Evolutionary conservation across 2,888 invertebrate genomes (phyloP), one percentile per base, ranked within the genome.

Genomic region (Tachystola acroxantha): DNA sequence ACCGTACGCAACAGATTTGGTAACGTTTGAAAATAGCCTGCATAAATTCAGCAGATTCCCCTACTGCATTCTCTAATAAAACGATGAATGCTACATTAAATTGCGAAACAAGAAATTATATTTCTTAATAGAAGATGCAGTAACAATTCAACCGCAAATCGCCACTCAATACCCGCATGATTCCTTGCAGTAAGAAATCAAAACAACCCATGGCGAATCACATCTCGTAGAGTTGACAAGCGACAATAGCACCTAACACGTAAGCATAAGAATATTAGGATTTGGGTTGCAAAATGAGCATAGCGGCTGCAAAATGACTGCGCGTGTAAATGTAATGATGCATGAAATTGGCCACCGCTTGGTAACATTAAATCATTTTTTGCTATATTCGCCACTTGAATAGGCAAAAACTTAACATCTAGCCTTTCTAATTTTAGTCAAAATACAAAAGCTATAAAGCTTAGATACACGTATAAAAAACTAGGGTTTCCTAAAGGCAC

Each of bases 271-370:
- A 28, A 12, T 11, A 12, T 28, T 27, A 10, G 27, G 27, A 27
- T 10, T 27, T 24, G 5, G 7, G n/a, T 9, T 7, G 24, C n/a
- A n/a, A 27, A 27, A 27, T 7, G 11, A 30, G 12, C 30, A 12
- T 11, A 12, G 28, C 11, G 4, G 19, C 22, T 11, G 55, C 47
- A 51, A 50, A 64, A 62, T 64, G 64, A 70, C 58, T 58, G 58
- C 59, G 64, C 69, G 63, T 62, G 64, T 71, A 62, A 42, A 50
- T 48, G 65, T 76, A 76, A 76, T 75, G 69, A 71, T 36, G 63
- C 74, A 57, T 75, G 74, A 76, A 75, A 75, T 76, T 72, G 74
- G 45, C 46, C 40, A 59, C 61, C 59, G 58, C 60, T 70, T 61
- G 68, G 57, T 64, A 66, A 66, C 71, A 64, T 45, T 43, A 41